These are phyloP conservation scores for Baryphthengus martii DNA, from an alignment of 2,113 vertebrate species.

Conservation along the genomic window DNA sequence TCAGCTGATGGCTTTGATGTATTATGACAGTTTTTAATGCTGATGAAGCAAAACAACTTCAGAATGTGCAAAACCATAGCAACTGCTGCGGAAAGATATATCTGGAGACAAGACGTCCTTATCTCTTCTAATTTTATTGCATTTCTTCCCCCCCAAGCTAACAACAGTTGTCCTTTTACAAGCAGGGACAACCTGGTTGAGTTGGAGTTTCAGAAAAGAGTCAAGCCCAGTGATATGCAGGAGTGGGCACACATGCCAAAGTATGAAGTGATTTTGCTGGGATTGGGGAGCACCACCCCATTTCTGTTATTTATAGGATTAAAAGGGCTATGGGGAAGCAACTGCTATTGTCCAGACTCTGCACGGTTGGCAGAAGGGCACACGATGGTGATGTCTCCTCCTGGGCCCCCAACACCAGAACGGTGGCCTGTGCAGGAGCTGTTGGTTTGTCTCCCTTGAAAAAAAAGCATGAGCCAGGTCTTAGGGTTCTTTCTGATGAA, in stretches of 20 bases:
- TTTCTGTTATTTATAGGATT: background rate
- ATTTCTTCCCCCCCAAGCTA: background rate
- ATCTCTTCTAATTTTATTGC: background rate
- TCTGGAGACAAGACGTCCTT: background rate
- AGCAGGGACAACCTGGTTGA: background rate
- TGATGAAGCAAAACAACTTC: slow-evolving; percentile 7
- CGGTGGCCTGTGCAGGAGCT: accelerated
- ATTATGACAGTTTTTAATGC: background rate
- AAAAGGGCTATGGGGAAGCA: background rate
- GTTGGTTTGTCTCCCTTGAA: background rate
- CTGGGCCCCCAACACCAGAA: background rate
- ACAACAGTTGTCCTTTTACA: background rate
- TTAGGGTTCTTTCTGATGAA: background rate
- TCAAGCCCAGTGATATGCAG: background rate
- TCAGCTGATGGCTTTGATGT: background rate
- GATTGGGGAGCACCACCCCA: background rate
- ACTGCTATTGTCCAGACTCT: background rate
- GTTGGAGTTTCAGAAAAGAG: background rate
- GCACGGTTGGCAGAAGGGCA: background rate
- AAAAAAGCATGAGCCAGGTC: background rate
- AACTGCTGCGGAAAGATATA: background rate
- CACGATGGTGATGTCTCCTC: accelerated
- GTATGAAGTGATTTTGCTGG: background rate
- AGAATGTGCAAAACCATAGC: slow-evolving; percentile 38
- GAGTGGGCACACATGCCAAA: background rate